Evolutionary conservation across 2,888 invertebrate genomes (phyloP), one percentile per base, ranked within the genome.

Genomic region (Herminia tarsipennalis): DNA sequence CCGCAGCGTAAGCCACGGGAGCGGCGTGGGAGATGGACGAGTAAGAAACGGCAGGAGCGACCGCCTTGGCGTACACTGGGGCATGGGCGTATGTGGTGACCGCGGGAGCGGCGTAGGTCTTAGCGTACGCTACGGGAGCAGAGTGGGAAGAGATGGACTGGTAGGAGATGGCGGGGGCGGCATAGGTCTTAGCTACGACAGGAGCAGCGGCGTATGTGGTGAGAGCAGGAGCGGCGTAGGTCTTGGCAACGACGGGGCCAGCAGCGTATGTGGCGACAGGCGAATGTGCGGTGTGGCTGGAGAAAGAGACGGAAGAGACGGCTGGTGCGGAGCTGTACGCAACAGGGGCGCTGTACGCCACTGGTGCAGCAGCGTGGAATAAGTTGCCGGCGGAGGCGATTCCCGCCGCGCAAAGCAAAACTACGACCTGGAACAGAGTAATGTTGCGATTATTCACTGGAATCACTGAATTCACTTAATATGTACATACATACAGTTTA

Each of bases 331-430:
- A 86, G 58, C 75, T 83, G 68, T 76, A 76, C 16, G 88, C 81
- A 24, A 88, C 75, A 5, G 83, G 83, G 14, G 84, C 84, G 33
- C 86, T 17, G 40, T 93, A 93, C 1, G 84, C 76, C n/a, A 85
- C 71, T 0, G 81, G 81, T 0, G 43, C 59, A 21, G 84, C 86
- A 12, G 78, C 83, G 46, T 88, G 86, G 12, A 86, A 76, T 13
- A 94, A 76, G 66, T 92, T 75, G 52, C 94, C 94, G 44, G 94
- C 94, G 70, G 92, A 92, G 69, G 93, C 93, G 53, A 92, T 87
- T 66, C 93, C 92, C 81, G 93, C 90, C 66, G 91, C 84, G 76
- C 93, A 92, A 73, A 92, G 84, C 71, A 94, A 79, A 40, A 93
- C 79, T 61, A 94, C 72, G 56, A 94, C 82, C 93, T 89, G 70